These are phyloP conservation scores for Sapajus apella DNA, from an alignment of 2,113 vertebrate genomes.

Conservation along the genomic window DNA sequence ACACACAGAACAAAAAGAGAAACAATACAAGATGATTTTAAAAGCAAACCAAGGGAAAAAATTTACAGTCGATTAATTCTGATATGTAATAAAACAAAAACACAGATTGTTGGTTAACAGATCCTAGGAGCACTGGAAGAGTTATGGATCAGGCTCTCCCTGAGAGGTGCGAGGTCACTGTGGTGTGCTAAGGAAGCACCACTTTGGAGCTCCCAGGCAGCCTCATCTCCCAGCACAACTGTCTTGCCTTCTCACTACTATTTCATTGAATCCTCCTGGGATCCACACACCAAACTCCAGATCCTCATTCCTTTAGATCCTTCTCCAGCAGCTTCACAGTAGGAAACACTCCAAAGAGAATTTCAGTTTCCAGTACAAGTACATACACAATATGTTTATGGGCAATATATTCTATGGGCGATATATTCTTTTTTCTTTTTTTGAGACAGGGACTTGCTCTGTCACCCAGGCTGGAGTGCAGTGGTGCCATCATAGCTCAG, in stretches of 20 bases:
- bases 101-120: not conserved
- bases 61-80: not conserved
- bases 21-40: not conserved
- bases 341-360: not conserved
- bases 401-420: not conserved
- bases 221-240: not conserved
- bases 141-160: not conserved
- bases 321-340: not conserved
- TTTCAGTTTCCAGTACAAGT: not conserved
- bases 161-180: not conserved
- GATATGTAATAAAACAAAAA: not conserved
- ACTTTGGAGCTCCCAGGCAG: not conserved
- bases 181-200: not conserved
- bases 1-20: not conserved
- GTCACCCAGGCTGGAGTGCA: not conserved
- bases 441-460: not conserved
- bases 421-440: not conserved
- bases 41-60: not conserved
- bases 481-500: not conserved
- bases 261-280: not conserved
- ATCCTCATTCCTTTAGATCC: not conserved
- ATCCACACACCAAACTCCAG: not conserved
- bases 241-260: accelerated
- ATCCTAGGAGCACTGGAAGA: not conserved
- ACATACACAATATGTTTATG: not conserved